phyloP scores from a whole-genome alignment of 1,140 invertebrate species.

The Pseudomyrmex flavicornis region DNA sequence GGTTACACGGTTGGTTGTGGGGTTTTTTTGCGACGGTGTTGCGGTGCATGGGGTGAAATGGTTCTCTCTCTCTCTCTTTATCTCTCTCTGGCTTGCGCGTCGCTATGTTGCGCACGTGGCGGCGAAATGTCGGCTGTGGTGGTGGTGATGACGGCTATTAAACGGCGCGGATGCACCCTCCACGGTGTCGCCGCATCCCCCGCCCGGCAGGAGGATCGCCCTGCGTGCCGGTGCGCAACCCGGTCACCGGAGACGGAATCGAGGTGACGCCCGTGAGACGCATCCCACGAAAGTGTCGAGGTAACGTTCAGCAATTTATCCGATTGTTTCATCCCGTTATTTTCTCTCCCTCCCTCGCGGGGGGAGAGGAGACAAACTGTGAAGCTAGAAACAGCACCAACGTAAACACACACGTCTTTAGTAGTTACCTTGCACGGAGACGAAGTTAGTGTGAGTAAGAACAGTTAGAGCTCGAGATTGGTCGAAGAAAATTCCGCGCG shows the following conservation, averaged over 20 bases:
- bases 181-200: constrained; percentile 43
- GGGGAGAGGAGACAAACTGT: neutral
- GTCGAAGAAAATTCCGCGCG: neutral
- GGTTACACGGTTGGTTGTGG: constrained; percentile 64
- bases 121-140: constrained; percentile 18
- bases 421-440: neutral
- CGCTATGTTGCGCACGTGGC: constrained; percentile 63
- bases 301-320: constrained; percentile 77
- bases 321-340: constrained; percentile 30
- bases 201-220: constrained; percentile 81
- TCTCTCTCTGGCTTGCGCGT: constrained; percentile 62
- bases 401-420: neutral
- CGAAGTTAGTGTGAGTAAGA: too few relatives aligned
- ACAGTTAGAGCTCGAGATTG: too few relatives aligned
- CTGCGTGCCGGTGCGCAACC: constrained; percentile 84
- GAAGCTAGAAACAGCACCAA: neutral
- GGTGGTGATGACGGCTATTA: constrained; percentile 50
- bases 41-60: constrained; percentile 74
- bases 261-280: constrained; percentile 82
- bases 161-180: constrained; percentile 62
- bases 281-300: constrained; percentile 83
- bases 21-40: constrained; percentile 62
- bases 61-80: neutral
- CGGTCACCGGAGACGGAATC: constrained; percentile 87
- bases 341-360: neutral